A percentile compares a stretch with the other conserved stretches of the same genome.
These are phyloP conservation scores for Agrilus mali DNA, from an alignment of 2,888 invertebrate genomes.

Conservation along the genomic window DNA sequence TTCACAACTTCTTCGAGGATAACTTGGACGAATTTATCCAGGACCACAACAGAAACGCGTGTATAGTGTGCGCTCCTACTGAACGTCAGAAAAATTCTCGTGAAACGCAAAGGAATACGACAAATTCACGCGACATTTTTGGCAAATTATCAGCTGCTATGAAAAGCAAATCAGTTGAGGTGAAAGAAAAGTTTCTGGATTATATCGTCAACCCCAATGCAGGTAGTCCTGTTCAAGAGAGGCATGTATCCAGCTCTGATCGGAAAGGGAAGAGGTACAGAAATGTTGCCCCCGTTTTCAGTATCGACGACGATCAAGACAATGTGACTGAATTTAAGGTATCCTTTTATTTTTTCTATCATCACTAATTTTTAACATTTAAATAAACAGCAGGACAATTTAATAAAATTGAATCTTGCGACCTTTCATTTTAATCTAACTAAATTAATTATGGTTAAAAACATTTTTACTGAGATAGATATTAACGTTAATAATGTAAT, in stretches of 20 bases:
- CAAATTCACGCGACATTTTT: slow-evolving; percentile 53
- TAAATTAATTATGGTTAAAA: too few relatives aligned
- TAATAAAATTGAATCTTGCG: too few relatives aligned
- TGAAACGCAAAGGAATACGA: slow-evolving; percentile 17
- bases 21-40: slow-evolving; percentile 69
- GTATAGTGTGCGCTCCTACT: slow-evolving; percentile 65
- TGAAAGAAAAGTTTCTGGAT: slow-evolving; percentile 83
- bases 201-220: slow-evolving; percentile 83
- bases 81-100: slow-evolving; percentile 13
- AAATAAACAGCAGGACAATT: too few relatives aligned
- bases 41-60: slow-evolving; percentile 70
- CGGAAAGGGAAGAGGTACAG: slow-evolving; percentile 79
- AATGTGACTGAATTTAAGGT: slow-evolving; percentile 35
- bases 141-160: slow-evolving; percentile 77
- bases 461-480: too few relatives aligned
- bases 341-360: too few relatives aligned
- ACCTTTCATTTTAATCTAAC: too few relatives aligned
- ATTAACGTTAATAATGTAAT: too few relatives aligned
- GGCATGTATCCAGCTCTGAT: slow-evolving; percentile 75
- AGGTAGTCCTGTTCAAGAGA: slow-evolving; percentile 44
- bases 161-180: slow-evolving; percentile 82
- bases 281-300: slow-evolving; percentile 85
- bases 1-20: slow-evolving; percentile 73
- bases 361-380: too few relatives aligned
- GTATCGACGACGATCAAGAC: slow-evolving; percentile 81